Base-by-base conservation (phyloP, 2,113 vertebrate species). In the Xenotilapia leptura region DNA sequence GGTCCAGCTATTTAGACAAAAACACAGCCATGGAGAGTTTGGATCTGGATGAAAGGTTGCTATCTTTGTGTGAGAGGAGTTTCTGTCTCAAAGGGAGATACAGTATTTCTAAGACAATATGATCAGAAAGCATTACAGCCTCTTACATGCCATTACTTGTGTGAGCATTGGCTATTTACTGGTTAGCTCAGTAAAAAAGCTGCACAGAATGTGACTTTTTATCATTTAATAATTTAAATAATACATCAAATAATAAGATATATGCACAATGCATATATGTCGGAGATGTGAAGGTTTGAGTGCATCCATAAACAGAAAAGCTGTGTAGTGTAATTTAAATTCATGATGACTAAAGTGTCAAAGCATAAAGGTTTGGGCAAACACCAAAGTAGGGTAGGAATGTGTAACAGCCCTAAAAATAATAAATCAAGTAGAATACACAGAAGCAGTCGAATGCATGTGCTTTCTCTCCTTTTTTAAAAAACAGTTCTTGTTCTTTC, bases 1-100 rank as follows among this genome's bases (percentile, higher is more conserved):
- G 53, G 75, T 85, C 86, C 86, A 90, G 80, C 70, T 70, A 81
- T 91, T 91, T 80, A 62, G 58, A 86, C 87, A 92, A 89, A 85
- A 80, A 82, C 89, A 86, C 79, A 86, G 23, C 49, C 33, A 13
- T 33, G 47, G 21, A 82, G 79, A 60, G 75, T 65, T 77, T 51
- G 26, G 84, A 38, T 79, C 73, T 88, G 11, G 75, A 89, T 85
- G 84, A 90, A 92, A 92, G 80, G 79, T 56, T 80, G 77, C 51
- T 19, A 15, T 56, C 79, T 83, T 47, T 88, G 62, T 85, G 80
- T 51, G 26, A 77, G 56, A 75, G 80, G 47, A 79, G 53, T 45
- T 80, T 87, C 19, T 80, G 21, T 45, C 47, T 88, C 28, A 38
- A 47, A 38, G 62, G 55, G 45, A 84, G 53, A 33, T 42, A 17